These are phyloP conservation scores for Empidonax traillii DNA, from an alignment of 2,113 vertebrate species.

Conservation along the genomic window DNA sequence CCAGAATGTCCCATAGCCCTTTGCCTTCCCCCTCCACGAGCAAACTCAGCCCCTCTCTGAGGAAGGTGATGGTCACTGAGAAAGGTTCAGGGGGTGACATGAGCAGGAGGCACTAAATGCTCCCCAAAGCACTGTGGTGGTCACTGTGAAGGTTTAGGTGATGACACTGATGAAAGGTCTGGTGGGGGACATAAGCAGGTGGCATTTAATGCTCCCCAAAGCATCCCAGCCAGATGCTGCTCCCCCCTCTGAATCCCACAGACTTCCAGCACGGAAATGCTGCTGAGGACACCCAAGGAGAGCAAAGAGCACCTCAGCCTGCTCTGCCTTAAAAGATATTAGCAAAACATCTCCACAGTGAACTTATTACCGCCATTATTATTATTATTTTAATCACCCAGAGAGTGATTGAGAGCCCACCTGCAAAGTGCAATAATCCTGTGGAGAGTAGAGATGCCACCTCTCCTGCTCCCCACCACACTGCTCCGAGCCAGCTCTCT, in stretches of 20 bases:
- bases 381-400: not conserved
- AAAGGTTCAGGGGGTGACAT: not conserved
- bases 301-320: rapidly evolving
- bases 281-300: not conserved
- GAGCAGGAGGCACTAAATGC: not conserved
- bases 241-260: rapidly evolving
- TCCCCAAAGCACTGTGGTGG: too few species aligned
- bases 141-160: too few species aligned
- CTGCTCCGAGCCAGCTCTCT: not conserved
- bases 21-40: not conserved
- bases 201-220: not conserved
- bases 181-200: not conserved
- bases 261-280: not conserved
- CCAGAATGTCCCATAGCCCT: rapidly evolving
- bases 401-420: not conserved
- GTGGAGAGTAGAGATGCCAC: not conserved
- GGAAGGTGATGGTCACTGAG: not conserved
- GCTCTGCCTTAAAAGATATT: not conserved
- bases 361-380: not conserved
- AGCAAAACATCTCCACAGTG: not conserved
- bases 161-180: too few species aligned
- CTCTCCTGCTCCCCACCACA: rapidly evolving
- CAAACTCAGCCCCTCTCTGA: not conserved
- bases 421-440: not conserved
- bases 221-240: not conserved